Evolutionary conservation across 2,797 vertebrate genomes (phyloP).

Genomic region (Chrosomus eos): DNA sequence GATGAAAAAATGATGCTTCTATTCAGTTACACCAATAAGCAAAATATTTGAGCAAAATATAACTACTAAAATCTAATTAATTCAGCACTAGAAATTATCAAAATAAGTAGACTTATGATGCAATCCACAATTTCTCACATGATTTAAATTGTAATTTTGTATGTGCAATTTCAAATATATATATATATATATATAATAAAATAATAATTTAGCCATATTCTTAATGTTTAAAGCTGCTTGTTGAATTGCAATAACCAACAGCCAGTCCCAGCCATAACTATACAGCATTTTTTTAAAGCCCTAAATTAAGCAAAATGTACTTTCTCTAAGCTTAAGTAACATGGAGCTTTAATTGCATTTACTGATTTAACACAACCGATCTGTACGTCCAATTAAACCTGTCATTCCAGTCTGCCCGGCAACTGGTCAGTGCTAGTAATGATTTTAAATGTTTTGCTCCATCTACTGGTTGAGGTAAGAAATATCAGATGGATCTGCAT

Average conservation of each 20-base stretch:
- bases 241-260: neutral
- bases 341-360: neutral
- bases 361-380: neutral
- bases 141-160: neutral
- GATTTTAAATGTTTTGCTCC: conserved; percentile 13
- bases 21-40: neutral
- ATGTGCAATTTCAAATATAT: neutral
- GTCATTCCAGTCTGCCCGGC: conserved; percentile 59
- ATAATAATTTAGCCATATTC: neutral
- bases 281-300: neutral
- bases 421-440: conserved; percentile 51
- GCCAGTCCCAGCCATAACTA: neutral
- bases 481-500: neutral
- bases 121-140: neutral
- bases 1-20: neutral
- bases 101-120: neutral
- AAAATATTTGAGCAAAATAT: neutral
- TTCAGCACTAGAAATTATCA: no score
- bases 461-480: conserved; percentile 10
- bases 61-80: neutral
- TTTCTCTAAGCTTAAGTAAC: neutral
- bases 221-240: neutral
- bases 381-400: neutral
- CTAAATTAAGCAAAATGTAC: neutral
- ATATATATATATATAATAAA: no score